These are phyloP conservation scores for Bhutanitis thaidina DNA, from an alignment of 2,888 invertebrate species.

Conservation along the genomic window DNA sequence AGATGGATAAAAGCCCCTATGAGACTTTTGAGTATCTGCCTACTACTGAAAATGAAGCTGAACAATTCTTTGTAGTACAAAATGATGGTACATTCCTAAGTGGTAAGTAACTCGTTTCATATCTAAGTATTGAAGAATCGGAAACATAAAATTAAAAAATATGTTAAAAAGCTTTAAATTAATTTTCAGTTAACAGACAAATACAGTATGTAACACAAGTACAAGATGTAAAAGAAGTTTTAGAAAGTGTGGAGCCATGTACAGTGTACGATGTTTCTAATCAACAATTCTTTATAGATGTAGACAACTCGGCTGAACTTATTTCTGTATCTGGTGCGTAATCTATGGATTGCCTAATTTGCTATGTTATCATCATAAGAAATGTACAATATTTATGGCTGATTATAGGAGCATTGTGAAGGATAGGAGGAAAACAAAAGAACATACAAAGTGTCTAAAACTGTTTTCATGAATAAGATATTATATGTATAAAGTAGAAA, in stretches of 20 bases:
- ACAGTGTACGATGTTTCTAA: slow-evolving; percentile 51
- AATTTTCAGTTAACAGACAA: slow-evolving; percentile 54
- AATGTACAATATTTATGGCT: too few relatives aligned
- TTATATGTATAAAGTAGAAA: too few relatives aligned
- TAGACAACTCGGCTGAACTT: slow-evolving; percentile 47
- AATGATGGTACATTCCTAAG: slow-evolving; percentile 60
- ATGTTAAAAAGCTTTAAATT: slow-evolving; percentile 6
- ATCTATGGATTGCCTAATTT: too few relatives aligned
- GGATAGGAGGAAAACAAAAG: too few relatives aligned
- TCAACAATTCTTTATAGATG: slow-evolving; percentile 60
- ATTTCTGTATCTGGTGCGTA: slow-evolving; percentile 49
- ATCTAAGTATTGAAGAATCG: too few relatives aligned
- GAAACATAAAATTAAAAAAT: too few relatives aligned
- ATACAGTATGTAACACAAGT: slow-evolving; percentile 56
- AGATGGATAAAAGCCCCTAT: slow-evolving; percentile 58
- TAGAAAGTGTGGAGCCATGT: slow-evolving; percentile 43
- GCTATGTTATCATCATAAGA: too few relatives aligned
- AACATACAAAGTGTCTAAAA: too few relatives aligned
- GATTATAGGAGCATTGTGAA: too few relatives aligned
- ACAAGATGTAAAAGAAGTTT: slow-evolving; percentile 43
- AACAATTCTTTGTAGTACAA: slow-evolving; percentile 61
- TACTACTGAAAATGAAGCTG: slow-evolving; percentile 35
- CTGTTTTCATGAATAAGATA: too few relatives aligned
- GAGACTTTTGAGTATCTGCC: slow-evolving; percentile 59
- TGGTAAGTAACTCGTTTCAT: slow-evolving; percentile 30